These are phyloP conservation scores for Montipora foliosa DNA, from an alignment of 64 coral and sea anemone species.

Conservation along the genomic window DNA sequence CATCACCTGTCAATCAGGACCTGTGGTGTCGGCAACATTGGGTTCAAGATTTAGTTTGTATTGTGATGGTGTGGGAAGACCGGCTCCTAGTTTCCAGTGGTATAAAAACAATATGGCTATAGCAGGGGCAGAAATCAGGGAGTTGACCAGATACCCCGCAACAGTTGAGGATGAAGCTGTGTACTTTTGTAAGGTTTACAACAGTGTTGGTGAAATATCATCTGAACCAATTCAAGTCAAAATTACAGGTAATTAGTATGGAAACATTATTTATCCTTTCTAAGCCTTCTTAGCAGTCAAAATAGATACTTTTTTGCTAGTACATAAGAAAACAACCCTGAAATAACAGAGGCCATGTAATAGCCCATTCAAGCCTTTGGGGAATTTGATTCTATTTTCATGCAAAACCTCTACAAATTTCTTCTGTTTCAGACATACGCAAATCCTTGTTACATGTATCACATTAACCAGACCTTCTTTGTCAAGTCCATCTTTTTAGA, in stretches of 20 bases:
- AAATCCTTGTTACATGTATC: too few species aligned
- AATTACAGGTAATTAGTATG: slow-evolving; percentile 6
- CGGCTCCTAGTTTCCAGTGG: slow-evolving; percentile 90
- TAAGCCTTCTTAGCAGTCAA: too few species aligned
- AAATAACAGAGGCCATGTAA: too few species aligned
- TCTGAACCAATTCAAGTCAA: slow-evolving; percentile 46
- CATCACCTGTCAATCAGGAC: slow-evolving; percentile 69
- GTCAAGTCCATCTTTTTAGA: too few species aligned
- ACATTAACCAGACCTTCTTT: too few species aligned
- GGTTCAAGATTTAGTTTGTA: slow-evolving; percentile 78
- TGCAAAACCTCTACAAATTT: too few species aligned
- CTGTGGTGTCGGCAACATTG: neutral
- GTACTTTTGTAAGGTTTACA: slow-evolving; percentile 77
- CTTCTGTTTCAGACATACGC: too few species aligned
- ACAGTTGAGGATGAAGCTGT: slow-evolving; percentile 73
- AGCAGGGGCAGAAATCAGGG: slow-evolving; percentile 45
- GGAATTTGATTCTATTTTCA: neutral
- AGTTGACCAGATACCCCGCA: slow-evolving; percentile 55
- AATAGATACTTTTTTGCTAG: too few species aligned
- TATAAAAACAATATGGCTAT: slow-evolving; percentile 72
- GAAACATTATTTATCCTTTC: too few species aligned
- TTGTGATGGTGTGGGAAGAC: slow-evolving; percentile 92
- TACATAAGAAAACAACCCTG: too few species aligned
- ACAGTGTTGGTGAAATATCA: slow-evolving; percentile 46
- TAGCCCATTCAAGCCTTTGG: too few species aligned